phyloP scores from a whole-genome alignment of 1,140 invertebrate genomes.

The Trachymyrmex cornetzi region DNA sequence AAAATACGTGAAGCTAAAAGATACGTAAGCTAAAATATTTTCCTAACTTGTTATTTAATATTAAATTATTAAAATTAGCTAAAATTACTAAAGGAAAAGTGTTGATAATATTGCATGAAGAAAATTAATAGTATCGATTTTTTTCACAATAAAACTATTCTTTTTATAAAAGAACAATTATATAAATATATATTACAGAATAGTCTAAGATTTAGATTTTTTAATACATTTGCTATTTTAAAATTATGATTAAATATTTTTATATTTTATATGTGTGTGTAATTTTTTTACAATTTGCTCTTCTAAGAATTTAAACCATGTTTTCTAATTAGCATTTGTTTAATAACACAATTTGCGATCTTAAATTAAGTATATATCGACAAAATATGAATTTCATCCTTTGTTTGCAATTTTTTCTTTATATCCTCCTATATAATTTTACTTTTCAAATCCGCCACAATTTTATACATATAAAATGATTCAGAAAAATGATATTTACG shows the following conservation, averaged over 20 bases:
- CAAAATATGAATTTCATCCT: background rate
- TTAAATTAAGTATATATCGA: constrained; percentile 8
- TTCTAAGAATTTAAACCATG: background rate
- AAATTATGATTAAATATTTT: background rate
- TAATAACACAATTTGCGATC: no score
- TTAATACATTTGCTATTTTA: background rate
- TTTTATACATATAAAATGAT: background rate
- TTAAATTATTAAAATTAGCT: background rate
- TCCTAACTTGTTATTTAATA: background rate
- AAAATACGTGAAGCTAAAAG: background rate
- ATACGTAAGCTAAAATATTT: background rate
- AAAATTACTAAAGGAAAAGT: background rate
- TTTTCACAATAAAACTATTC: background rate
- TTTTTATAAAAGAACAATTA: background rate
- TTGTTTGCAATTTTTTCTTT: background rate
- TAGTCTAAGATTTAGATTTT: background rate
- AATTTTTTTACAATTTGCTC: background rate
- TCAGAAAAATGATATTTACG: background rate
- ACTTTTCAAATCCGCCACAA: background rate
- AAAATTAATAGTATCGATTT: no score
- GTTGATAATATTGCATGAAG: no score
- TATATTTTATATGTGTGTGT: background rate
- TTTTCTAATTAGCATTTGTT: background rate
- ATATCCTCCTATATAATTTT: background rate
- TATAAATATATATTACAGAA: background rate